Evolutionary conservation across 2,113 vertebrate genomes (phyloP).

Genomic region (Pelodiscus sinensis): DNA sequence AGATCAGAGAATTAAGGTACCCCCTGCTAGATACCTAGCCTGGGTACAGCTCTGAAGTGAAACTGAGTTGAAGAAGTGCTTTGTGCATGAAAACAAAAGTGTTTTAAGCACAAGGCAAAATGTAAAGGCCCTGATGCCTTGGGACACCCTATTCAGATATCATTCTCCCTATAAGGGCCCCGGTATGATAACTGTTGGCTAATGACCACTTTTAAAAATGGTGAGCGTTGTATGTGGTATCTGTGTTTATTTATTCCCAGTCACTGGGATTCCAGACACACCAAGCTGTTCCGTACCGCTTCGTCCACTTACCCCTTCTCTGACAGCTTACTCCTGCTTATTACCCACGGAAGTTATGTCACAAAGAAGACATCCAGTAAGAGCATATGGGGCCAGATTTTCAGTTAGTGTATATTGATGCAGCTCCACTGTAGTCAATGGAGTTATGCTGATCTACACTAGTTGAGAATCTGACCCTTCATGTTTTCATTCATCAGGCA

Average conservation of each 20-base stretch:
- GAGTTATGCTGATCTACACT: not conserved
- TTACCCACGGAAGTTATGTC: not conserved
- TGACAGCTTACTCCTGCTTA: not conserved
- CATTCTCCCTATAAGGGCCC: not conserved
- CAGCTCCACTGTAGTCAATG: not conserved
- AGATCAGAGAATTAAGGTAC: not conserved
- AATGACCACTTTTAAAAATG: slow-evolving; percentile 26
- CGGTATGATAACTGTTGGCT: slow-evolving; percentile 40
- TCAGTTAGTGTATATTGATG: not conserved
- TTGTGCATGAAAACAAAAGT: not conserved
- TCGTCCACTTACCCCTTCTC: not conserved
- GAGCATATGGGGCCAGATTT: not conserved
- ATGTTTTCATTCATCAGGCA: not conserved
- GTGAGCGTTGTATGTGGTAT: not conserved
- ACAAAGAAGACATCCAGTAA: not conserved
- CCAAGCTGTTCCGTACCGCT: not conserved
- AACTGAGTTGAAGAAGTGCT: not conserved
- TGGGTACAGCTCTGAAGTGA: not conserved
- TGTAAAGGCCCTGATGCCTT: not conserved
- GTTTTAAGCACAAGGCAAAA: not conserved
- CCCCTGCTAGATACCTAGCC: not conserved
- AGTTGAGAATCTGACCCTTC: not conserved
- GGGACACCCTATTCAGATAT: not conserved
- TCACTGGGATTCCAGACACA: not conserved
- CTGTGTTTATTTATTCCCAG: not conserved